A percentile compares a stretch with the other conserved stretches of the same genome.
These are phyloP conservation scores for Pelecanoides urinatrix DNA, from an alignment of 2,113 vertebrate species.

Conservation along the genomic window DNA sequence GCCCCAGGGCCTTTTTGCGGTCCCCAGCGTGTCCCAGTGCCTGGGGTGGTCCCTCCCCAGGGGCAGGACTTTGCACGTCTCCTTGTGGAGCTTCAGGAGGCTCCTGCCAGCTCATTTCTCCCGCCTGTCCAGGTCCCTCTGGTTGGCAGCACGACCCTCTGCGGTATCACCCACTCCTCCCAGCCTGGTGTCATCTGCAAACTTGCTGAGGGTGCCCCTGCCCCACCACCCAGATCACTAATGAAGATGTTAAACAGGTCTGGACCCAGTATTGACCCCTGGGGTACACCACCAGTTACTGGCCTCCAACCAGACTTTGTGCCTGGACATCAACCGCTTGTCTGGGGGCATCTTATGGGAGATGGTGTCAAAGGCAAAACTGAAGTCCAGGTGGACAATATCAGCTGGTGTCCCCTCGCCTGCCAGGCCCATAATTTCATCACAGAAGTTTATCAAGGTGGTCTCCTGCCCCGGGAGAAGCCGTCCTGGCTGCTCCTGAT, in stretches of 20 bases:
- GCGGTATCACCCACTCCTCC: not conserved
- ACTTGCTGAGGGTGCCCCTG: not conserved
- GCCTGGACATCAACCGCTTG: not conserved
- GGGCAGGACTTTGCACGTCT: not conserved
- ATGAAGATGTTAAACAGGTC: not conserved
- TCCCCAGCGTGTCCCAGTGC: not conserved
- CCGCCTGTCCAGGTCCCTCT: not conserved
- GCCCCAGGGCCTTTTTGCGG: not conserved
- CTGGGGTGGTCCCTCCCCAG: not conserved
- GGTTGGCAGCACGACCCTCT: not conserved
- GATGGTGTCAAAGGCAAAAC: too few species aligned
- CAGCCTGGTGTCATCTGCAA: not conserved
- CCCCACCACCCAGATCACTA: not conserved
- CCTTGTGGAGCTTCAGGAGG: not conserved
- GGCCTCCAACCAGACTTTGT: too few species aligned
- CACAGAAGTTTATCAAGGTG: accelerated
- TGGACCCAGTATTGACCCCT: not conserved
- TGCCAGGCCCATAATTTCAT: too few species aligned
- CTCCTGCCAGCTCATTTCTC: not conserved
- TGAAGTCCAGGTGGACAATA: accelerated
- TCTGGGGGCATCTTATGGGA: not conserved
- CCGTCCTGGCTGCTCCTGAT: not conserved
- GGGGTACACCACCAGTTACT: too few species aligned
- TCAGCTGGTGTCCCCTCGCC: not conserved
- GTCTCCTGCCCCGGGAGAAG: not conserved